Percentiles rank a stretch among this genome's conserved stretches.
Evolutionary conservation across 1,140 invertebrate species (phyloP).

Genomic region (Atta texana): DNA sequence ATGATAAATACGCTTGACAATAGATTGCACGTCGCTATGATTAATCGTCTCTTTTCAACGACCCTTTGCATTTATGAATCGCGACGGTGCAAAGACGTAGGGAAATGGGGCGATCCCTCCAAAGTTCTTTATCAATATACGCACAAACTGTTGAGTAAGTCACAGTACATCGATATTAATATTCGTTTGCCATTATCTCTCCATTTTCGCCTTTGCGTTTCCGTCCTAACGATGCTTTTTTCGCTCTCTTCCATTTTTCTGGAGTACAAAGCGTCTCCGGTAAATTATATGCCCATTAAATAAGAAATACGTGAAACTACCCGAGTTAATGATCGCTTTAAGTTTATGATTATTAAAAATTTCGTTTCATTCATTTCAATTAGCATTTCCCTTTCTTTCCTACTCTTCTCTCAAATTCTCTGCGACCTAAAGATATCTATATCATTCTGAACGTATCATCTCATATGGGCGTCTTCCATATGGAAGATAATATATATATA

Average conservation of each 20-base stretch:
- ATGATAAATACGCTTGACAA: slow-evolving; percentile 45
- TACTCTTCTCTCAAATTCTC: background rate
- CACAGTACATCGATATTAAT: slow-evolving; percentile 42
- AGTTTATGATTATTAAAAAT: slow-evolving; percentile 38
- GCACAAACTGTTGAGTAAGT: slow-evolving; percentile 45
- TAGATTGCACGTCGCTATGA: slow-evolving; percentile 53
- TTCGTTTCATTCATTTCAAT: slow-evolving; percentile 17
- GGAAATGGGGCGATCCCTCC: slow-evolving; percentile 15
- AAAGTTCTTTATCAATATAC: slow-evolving; percentile 50
- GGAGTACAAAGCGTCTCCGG: slow-evolving; percentile 8
- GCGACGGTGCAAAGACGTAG: slow-evolving; percentile 17
- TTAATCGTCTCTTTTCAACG: slow-evolving; percentile 53
- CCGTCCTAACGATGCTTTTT: slow-evolving; percentile 26
- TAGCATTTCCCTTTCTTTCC: background rate
- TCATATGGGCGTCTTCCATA: background rate
- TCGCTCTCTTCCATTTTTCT: slow-evolving; percentile 10
- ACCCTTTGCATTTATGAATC: slow-evolving; percentile 57
- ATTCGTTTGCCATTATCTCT: slow-evolving; percentile 26
- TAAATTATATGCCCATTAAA: slow-evolving; percentile 38
- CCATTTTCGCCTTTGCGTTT: background rate
- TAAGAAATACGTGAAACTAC: background rate
- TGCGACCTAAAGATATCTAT: background rate
- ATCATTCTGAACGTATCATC: slow-evolving; percentile 31
- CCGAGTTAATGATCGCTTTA: slow-evolving; percentile 5
- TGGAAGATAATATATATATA: background rate